phyloP scores from a whole-genome alignment of 2,888 invertebrate species.

The Priocnemis perturbator region DNA sequence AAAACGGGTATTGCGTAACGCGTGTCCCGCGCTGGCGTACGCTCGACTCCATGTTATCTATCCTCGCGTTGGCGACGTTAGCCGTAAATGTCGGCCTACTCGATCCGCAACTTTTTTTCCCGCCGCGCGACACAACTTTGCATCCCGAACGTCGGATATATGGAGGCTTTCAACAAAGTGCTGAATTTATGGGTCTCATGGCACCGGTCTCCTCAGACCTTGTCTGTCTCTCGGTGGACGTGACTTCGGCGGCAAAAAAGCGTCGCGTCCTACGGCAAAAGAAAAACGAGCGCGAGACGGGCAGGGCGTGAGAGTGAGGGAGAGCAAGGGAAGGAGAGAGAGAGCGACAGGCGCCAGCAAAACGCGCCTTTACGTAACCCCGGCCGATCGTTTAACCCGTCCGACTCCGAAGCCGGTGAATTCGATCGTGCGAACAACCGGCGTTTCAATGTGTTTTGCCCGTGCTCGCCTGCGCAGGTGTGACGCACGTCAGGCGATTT shows the following conservation, averaged over 20 bases:
- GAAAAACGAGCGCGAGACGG: neutral
- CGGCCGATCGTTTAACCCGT: constrained; percentile 60
- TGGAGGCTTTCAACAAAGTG: constrained; percentile 1
- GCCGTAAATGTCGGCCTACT: no score
- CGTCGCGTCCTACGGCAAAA: constrained; percentile 30
- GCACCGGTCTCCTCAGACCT: constrained; percentile 8
- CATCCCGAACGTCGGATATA: no score
- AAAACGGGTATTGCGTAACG: no score
- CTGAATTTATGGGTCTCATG: constrained; percentile 12
- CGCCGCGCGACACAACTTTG: no score
- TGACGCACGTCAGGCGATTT: no score
- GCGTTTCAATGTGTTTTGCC: no score
- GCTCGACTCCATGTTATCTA: no score
- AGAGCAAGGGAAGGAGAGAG: constrained; percentile 29
- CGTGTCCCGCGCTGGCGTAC: no score
- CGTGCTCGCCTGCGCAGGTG: neutral
- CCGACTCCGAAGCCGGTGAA: constrained; percentile 33
- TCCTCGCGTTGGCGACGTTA: no score
- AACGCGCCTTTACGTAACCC: constrained; percentile 66
- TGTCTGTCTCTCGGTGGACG: constrained; percentile 30
- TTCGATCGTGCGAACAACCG: constrained; percentile 31
- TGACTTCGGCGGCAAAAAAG: constrained; percentile 47
- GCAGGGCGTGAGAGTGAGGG: constrained; percentile 1
- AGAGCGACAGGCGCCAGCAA: constrained; percentile 64
- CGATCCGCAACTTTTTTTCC: no score